These are phyloP conservation scores for Mugil cephalus DNA, from an alignment of 2,113 vertebrate genomes.

Conservation along the genomic window DNA sequence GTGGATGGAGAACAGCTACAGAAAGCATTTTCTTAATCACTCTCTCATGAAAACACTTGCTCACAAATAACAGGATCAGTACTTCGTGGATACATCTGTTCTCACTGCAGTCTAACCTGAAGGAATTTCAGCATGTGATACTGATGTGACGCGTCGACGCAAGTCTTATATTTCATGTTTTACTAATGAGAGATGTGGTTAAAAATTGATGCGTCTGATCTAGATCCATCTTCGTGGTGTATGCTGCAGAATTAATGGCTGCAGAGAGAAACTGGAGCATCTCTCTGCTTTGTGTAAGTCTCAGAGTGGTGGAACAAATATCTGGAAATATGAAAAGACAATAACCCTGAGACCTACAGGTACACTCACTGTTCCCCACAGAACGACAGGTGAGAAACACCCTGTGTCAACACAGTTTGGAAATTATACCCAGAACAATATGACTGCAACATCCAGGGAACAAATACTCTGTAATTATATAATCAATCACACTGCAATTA, in stretches of 20 bases:
- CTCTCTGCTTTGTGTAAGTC: slow-evolving; percentile 43
- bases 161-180: slow-evolving; percentile 59
- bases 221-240: slow-evolving; percentile 40
- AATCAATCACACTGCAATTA: slow-evolving; percentile 76
- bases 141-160: slow-evolving; percentile 20
- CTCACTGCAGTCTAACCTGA: neutral
- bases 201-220: slow-evolving; percentile 65
- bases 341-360: slow-evolving; percentile 6
- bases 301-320: slow-evolving; percentile 59
- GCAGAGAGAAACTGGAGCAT: slow-evolving; percentile 53
- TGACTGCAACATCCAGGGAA: slow-evolving; percentile 52
- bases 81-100: slow-evolving; percentile 4
- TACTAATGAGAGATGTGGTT: slow-evolving; percentile 54
- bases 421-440: slow-evolving; percentile 40
- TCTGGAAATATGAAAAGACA: slow-evolving; percentile 38
- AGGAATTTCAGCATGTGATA: slow-evolving; percentile 18
- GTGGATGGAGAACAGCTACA: slow-evolving; percentile 17
- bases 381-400: slow-evolving; percentile 37
- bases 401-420: neutral
- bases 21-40: slow-evolving; percentile 29
- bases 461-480: slow-evolving; percentile 68
- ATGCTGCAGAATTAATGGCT: slow-evolving; percentile 39
- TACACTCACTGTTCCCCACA: neutral
- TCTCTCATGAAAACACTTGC: slow-evolving; percentile 35
- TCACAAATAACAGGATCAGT: slow-evolving; percentile 5